Evolutionary conservation across 2,888 invertebrate species (phyloP).

Genomic region (Drosophila formosana): DNA sequence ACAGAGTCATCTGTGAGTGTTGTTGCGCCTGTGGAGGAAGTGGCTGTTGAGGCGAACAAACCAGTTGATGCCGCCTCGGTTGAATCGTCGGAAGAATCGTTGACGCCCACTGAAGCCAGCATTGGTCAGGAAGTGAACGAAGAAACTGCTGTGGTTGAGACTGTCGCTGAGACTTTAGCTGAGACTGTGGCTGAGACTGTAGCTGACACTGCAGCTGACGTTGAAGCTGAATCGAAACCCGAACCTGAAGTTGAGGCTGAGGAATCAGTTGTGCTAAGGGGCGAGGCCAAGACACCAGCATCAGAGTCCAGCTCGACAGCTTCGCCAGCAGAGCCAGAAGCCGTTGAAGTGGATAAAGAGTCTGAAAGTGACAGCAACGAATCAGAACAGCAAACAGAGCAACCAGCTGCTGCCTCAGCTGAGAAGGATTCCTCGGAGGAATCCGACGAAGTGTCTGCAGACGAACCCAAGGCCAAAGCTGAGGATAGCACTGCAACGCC

Average conservation of each 20-base stretch:
- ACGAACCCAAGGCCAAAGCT: conserved; percentile 50
- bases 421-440: conserved; percentile 57
- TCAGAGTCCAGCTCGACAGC: conserved; percentile 28
- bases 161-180: not conserved
- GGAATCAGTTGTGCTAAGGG: conserved; percentile 4
- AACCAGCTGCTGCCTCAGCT: conserved; percentile 2
- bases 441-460: conserved; percentile 41
- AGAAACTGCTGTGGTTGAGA: not conserved
- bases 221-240: not conserved
- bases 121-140: not conserved
- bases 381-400: conserved; percentile 19
- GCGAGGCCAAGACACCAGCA: not conserved
- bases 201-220: not conserved
- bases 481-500: conserved; percentile 72
- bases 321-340: conserved; percentile 10
- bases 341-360: conserved; percentile 6
- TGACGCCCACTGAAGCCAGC: conserved; percentile 30
- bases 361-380: conserved; percentile 17
- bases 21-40: conserved; percentile 10
- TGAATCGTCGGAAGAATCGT: conserved; percentile 9
- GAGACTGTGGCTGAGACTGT: too few relatives aligned
- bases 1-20: conserved; percentile 31
- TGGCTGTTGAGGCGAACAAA: not conserved
- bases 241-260: conserved; percentile 10
- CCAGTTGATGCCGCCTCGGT: conserved; percentile 5